Evolutionary conservation across 2,888 invertebrate genomes (phyloP), one percentile per base, ranked within the genome.

Genomic region (Embidobia sp.): DNA sequence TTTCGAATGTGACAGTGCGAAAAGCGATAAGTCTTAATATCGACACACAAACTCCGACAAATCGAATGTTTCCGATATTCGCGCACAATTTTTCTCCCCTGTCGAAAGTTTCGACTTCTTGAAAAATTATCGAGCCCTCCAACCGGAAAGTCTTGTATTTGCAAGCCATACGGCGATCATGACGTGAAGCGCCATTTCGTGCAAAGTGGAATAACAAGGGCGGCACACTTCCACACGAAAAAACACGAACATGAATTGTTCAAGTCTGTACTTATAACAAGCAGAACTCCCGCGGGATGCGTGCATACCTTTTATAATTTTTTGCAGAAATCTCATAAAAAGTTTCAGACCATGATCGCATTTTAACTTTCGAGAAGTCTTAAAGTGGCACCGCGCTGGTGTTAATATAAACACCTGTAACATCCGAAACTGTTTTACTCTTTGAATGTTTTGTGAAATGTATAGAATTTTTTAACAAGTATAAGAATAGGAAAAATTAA

Each of bases 91-190:
- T 72, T 53, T 72, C 70, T 46, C 31, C 37, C 55, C 55, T 48
- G 72, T 72, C 72, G 48, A 72, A 55, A 72, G 46, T 72, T 61
- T 48, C 40, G 31, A 72, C 63, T 63, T 37, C 15, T 55, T 72
- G 72, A 63, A 44, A 72, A 72, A 72, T 72, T 72, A 72, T 63
- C 48, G 72, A 18, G 16, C 53, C 19, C 70, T 53, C 46, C 46
- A 51, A 13, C 35, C 46, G 31, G 31, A 46, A 40, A 44, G 44
- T 26, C 55, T 46, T 51, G 53, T 27, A 61, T 70, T 70, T 44
- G 51, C 44, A 70, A 61, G 44, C 49, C 46, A 26, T 49, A 37
- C 33, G 35, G 35, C 13, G 16, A 42, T 64, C 51, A 44, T 31
- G 22, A 42, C 15, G 27, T 59, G n/a, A 61, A 35, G 40, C 26